Evolutionary conservation across 2,888 invertebrate species (phyloP), one percentile per base, ranked within the genome.

Genomic region (Torymus auratus): DNA sequence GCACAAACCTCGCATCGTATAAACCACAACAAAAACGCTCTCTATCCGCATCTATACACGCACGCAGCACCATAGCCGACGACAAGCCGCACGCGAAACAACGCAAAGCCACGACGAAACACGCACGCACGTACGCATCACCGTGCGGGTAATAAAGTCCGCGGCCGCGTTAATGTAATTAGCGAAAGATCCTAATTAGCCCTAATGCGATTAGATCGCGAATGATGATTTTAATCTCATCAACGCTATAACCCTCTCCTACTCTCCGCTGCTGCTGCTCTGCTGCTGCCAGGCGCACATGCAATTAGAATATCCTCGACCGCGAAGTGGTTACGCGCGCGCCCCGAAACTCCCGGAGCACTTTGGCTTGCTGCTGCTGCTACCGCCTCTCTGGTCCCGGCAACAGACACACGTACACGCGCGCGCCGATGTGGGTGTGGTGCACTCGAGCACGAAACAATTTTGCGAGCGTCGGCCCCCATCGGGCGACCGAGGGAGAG

Each of bases 171-270:
- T 62, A 77, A 77, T 15, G 68, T 23, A 77, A 77, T 81, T 76
- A 81, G 68, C 17, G 64, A 55, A 15, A 71, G 76, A 77, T 81
- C 72, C 68, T 67, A 81, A 81, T 81, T 77, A 67, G 64, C 71
- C 71, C 53, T 78, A 62, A 70, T 72, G 68, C 62, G 82, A 78
- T 78, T 82, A 78, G 64, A 76, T 78, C 52, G 78, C 62, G 68
- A 70, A 68, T 41, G 75, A 82, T 76, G 75, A 82, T 78, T 82
- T 82, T 81, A 78, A 81, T 78, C 81, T 70, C 69, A 70, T 77
- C 73, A 73, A 65, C 69, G 73, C 55, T 28, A 28, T 28, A 28
- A 3, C 7, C 28, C 28, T 28, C 28, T 28, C 28, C 5, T 28
- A 28, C 28, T 28, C 28, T 28, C 28, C 7, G 28, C 28, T 2